phyloP scores from a whole-genome alignment of 2,797 vertebrate genomes.

The Sandelia bainsii region DNA sequence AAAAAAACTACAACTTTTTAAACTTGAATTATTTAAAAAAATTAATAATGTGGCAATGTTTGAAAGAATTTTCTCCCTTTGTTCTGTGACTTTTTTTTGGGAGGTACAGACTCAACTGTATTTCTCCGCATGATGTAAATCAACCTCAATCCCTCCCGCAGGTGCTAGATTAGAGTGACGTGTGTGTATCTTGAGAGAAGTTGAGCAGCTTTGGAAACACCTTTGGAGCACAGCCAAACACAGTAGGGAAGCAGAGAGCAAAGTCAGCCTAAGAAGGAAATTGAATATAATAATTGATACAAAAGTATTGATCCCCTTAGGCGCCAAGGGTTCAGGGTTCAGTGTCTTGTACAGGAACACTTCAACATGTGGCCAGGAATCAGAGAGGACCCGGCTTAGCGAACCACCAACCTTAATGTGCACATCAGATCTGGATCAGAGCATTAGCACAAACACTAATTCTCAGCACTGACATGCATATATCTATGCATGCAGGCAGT shows the following conservation, averaged over 20 bases:
- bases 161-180: slow-evolving; percentile 66
- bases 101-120: slow-evolving; percentile 7
- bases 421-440: slow-evolving; percentile 35
- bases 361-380: no score
- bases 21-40: no score
- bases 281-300: no score
- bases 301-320: no score
- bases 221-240: slow-evolving; percentile 35
- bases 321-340: no score
- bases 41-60: background rate
- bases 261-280: background rate
- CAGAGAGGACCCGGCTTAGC: no score
- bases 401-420: background rate
- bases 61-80: background rate
- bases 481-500: background rate
- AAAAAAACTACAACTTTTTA: no score
- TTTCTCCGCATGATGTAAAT: slow-evolving; percentile 69
- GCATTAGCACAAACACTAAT: background rate
- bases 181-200: slow-evolving; percentile 55
- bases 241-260: slow-evolving; percentile 13
- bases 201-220: slow-evolving; percentile 68
- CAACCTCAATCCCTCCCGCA: slow-evolving; percentile 75
- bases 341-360: no score
- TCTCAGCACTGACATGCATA: background rate
- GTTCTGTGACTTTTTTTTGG: slow-evolving; percentile 31